Conservation (phyloP, 2,888 invertebrate genomes). For the Acholoe squamosa region DNA sequence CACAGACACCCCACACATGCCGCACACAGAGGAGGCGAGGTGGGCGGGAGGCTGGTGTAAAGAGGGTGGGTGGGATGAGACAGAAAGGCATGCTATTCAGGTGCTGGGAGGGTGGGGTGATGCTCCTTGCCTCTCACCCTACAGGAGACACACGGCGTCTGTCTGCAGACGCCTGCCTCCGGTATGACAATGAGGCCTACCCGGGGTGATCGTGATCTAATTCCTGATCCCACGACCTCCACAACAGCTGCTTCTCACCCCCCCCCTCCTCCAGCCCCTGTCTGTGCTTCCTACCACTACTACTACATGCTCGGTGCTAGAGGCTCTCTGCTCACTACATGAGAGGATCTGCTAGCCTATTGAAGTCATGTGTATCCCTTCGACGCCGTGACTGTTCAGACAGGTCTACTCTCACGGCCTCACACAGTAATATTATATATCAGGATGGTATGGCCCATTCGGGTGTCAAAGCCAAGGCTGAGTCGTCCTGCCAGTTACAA, state of each 20-base stretch:
- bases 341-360: neutral
- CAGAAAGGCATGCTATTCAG: neutral
- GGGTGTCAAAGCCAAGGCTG: neutral
- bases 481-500: neutral
- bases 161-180: neutral
- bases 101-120: too few relatives aligned
- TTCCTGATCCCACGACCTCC: constrained; percentile 22
- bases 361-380: too few relatives aligned
- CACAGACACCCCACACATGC: too few relatives aligned
- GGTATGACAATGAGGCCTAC: neutral
- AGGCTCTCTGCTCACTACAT: too few relatives aligned
- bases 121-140: too few relatives aligned
- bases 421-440: too few relatives aligned
- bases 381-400: too few relatives aligned
- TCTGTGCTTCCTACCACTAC: neutral
- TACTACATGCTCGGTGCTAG: neutral
- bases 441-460: too few relatives aligned
- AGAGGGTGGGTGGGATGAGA: neutral
- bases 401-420: too few relatives aligned
- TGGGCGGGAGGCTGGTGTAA: neutral
- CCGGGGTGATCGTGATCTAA: neutral
- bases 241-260: constrained; percentile 1
- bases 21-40: too few relatives aligned
- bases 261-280: neutral
- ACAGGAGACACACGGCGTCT: too few relatives aligned